Conservation (phyloP, 2,888 invertebrate genomes). For the Matsumyia berberina region DNA sequence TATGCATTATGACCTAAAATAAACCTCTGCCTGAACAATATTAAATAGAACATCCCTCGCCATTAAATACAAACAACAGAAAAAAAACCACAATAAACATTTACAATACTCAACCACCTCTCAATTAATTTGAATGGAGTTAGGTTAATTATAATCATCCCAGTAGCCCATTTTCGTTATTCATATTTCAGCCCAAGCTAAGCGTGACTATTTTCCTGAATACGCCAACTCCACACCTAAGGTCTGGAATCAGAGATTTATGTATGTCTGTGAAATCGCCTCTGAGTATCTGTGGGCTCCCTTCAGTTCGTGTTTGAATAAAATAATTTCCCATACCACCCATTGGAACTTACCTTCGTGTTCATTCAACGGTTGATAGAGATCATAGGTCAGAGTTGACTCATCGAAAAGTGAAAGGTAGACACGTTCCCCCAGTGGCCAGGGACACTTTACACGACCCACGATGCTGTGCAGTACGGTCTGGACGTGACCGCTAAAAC, state of each 20-base stretch:
- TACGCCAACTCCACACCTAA: slow-evolving; percentile 23
- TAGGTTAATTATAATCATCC: slow-evolving; percentile 18
- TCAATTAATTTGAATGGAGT: slow-evolving; percentile 34
- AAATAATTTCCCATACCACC: neutral
- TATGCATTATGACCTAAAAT: neutral
- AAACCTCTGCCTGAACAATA: neutral
- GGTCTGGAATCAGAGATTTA: neutral
- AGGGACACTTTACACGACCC: slow-evolving; percentile 94
- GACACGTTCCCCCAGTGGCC: slow-evolving; percentile 93
- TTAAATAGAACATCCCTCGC: neutral
- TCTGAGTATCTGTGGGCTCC: neutral
- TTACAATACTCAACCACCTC: slow-evolving; percentile 15
- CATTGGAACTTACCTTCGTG: slow-evolving; percentile 87
- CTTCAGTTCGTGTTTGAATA: slow-evolving; percentile 2
- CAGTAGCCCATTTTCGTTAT: neutral
- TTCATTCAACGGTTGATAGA: slow-evolving; percentile 92
- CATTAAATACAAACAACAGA: slow-evolving; percentile 9
- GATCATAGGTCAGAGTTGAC: slow-evolving; percentile 95
- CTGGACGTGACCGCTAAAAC: slow-evolving; percentile 97
- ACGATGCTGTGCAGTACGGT: slow-evolving; percentile 95
- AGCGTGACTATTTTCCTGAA: slow-evolving; percentile 20
- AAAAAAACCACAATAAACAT: slow-evolving; percentile 1
- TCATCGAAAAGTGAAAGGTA: slow-evolving; percentile 91
- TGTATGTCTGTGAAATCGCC: slow-evolving; percentile 3
- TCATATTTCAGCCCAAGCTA: slow-evolving; percentile 5